A percentile compares a stretch with the other conserved stretches of the same genome.
phyloP scores from a whole-genome alignment of 2,888 invertebrate genomes.

The Vanessa cardui region DNA sequence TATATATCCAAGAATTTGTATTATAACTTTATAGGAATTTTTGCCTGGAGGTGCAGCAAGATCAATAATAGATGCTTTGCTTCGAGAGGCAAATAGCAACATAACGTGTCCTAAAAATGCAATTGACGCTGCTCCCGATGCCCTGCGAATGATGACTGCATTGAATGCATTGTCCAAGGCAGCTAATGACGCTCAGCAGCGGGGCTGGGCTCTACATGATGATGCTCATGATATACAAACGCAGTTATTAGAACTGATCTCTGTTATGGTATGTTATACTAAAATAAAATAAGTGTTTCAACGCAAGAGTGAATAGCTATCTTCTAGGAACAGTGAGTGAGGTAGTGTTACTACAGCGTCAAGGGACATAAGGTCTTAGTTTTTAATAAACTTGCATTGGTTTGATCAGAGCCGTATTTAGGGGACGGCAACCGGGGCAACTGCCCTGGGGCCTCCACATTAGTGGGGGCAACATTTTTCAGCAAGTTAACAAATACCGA shows the following conservation, averaged over 20 bases:
- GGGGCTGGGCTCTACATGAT: slow-evolving; percentile 97
- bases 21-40: slow-evolving; percentile 59
- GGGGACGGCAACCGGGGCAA: too few relatives aligned
- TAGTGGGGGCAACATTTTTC: too few relatives aligned
- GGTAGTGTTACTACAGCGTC: too few relatives aligned
- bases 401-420: too few relatives aligned
- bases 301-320: background rate
- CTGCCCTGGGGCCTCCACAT: too few relatives aligned
- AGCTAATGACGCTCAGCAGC: slow-evolving; percentile 97
- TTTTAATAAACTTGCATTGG: too few relatives aligned
- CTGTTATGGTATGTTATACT: slow-evolving; percentile 86
- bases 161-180: slow-evolving; percentile 93
- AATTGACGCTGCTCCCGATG: slow-evolving; percentile 92
- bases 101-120: slow-evolving; percentile 83
- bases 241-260: slow-evolving; percentile 91
- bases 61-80: slow-evolving; percentile 74
- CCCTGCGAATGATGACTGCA: slow-evolving; percentile 90
- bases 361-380: too few relatives aligned
- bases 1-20: background rate
- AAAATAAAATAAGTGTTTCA: background rate
- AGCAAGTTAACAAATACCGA: too few relatives aligned
- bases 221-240: slow-evolving; percentile 95
- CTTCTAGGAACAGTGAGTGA: too few relatives aligned
- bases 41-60: slow-evolving; percentile 76
- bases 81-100: slow-evolving; percentile 75